Evolutionary conservation across 2,797 vertebrate genomes (phyloP), one percentile per base, ranked within the genome.

Genomic region (Clarias pachynema): DNA sequence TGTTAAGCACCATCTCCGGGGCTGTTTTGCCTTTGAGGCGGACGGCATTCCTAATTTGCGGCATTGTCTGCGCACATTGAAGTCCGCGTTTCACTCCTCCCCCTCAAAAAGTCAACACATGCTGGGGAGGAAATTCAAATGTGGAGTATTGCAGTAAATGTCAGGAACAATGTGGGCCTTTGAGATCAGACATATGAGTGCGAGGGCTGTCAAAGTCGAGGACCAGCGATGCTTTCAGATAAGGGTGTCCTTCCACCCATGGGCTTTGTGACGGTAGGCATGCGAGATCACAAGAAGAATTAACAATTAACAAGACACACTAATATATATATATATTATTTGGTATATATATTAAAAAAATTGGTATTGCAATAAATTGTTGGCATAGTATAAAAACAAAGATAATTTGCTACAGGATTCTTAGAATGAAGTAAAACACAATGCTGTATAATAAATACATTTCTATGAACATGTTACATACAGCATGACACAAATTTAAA

Each of bases 121-220:
- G 90, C 87, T 89, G 84, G 86, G 84, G 89, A 90, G 86, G 83
- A 90, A 89, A 89, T 90, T 86, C 81, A 86, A 88, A 89, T 89
- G 87, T 82, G 82, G 74, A 85, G 84, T 85, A 85, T 62, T 83
- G 82, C 85, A 80, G 86, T 89, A 90, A 91, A 89, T 89, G 91
- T 89, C 89, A 91, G 86, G 74, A 87, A 88, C 89, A 90, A 89
- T 87, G 89, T 84, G 83, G 56, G 84, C 66, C 85, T 86, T 88
- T 87, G 87, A 89, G 86, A 77, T 83, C 81, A 63, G 86, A 68
- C 73, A 69, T 77, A 88, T 78, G 84, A 87, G 81, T 29, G 86
- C 40, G 89, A 83, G 87, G 86, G 77, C 82, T 82, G 88, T 84
- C 84, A 79, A 72, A 83, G 77, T 59, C 44, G 9, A 78, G 81